Evolutionary conservation across 2,888 invertebrate genomes (phyloP), one percentile per base, ranked within the genome.

Genomic region (Coleophora deauratella): DNA sequence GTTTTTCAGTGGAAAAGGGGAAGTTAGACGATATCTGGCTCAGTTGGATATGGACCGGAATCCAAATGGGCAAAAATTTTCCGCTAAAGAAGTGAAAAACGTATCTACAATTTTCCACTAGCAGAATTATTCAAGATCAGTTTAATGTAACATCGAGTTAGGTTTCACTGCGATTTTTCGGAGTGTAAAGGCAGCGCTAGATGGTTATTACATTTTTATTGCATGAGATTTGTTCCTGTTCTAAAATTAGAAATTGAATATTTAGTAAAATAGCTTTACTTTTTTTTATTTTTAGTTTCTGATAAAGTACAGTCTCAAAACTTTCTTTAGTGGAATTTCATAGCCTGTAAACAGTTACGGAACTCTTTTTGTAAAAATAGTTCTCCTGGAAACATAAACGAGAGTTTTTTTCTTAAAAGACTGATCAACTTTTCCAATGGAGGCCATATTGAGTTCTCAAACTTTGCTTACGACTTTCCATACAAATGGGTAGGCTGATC

Each of bases 1-100:
- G 78, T 80, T 84, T 85, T 82, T 81, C 75, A 73, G 66, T 73
- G 71, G 60, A 66, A 71, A n/a, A 68, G 66, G 69, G 68, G 71
- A 79, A 80, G 72, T 79, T 78, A 61, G 67, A 62, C 75, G 70
- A 74, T 79, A 79, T 78, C 75, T 71, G 74, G 75, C 79, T 72
- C 69, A 70, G 73, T 75, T 66, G 73, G 73, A 72, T 72, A 66
- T 66, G 64, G 67, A 55, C 58, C 66, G 67, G 76, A 69, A 78
- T 79, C 69, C 64, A 69, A 81, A 76, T 74, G 70, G 70, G 76
- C 70, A 72, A 71, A 75, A 79, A 74, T 66, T 67, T 62, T 61
- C 58, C 56, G 65, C 59, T 68, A 65, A 73, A 70, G 67, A 73
- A 66, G 72, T 75, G 73, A 78, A 75, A 76, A 74, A 74, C 67